phyloP scores from a whole-genome alignment of 2,888 invertebrate species.

The Euphydryas editha region DNA sequence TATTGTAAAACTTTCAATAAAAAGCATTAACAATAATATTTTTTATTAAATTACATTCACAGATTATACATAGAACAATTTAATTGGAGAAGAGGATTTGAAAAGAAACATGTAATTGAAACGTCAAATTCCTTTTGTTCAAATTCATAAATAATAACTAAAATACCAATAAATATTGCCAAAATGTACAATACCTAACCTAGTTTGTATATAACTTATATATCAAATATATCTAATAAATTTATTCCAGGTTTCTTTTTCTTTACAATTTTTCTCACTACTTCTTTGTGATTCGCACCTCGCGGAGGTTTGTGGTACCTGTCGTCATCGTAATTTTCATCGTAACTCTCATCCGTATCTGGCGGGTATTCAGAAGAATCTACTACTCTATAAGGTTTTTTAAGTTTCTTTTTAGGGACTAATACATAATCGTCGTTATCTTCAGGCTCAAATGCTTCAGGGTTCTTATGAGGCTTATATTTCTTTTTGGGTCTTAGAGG shows the following conservation, averaged over 20 bases:
- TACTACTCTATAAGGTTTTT: slow-evolving; percentile 56
- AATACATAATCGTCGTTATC: slow-evolving; percentile 70
- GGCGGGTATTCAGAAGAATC: slow-evolving; percentile 62
- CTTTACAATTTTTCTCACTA: slow-evolving; percentile 70
- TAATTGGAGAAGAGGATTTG: not conserved
- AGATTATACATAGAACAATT: not conserved
- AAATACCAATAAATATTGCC: slow-evolving; percentile 25
- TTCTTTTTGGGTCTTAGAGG: slow-evolving; percentile 68
- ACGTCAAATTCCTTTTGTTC: too few species aligned
- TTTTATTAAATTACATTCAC: slow-evolving; percentile 21
- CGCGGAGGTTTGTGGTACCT: slow-evolving; percentile 56
- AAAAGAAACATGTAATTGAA: not conserved
- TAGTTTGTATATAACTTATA: slow-evolving; percentile 70
- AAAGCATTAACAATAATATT: slow-evolving; percentile 3
- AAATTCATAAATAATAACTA: not conserved
- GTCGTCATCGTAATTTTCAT: slow-evolving; percentile 61
- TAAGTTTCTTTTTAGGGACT: slow-evolving; percentile 75
- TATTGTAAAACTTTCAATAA: slow-evolving; percentile 4
- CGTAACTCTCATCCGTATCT: slow-evolving; percentile 67
- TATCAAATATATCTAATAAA: slow-evolving; percentile 75
- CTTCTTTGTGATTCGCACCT: slow-evolving; percentile 57
- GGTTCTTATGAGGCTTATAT: slow-evolving; percentile 60
- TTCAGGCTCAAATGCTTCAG: slow-evolving; percentile 59
- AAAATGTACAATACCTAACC: slow-evolving; percentile 46
- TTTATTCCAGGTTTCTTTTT: slow-evolving; percentile 71